phyloP scores from a whole-genome alignment of 2,113 vertebrate genomes.

The Campylomormyrus tamandua region DNA sequence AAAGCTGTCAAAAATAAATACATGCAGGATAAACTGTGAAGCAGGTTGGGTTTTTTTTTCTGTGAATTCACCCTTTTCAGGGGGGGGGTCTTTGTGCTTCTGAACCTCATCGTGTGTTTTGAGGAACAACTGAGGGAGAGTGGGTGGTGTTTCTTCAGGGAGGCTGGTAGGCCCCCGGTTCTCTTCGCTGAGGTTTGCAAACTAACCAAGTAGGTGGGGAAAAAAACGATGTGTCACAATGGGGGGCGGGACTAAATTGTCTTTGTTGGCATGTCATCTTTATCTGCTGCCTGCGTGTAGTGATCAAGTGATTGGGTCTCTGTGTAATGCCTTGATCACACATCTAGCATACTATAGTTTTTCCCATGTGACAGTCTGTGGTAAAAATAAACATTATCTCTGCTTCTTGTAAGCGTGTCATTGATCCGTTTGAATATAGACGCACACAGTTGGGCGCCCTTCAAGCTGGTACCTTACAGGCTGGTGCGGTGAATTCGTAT shows the following conservation, averaged over 20 bases:
- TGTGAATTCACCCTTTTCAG: background rate
- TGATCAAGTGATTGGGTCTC: background rate
- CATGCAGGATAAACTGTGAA: background rate
- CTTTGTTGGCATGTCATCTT: background rate
- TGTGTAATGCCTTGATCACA: background rate
- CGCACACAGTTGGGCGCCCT: slow-evolving; percentile 19
- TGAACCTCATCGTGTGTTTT: slow-evolving; percentile 19
- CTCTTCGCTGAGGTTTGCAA: background rate
- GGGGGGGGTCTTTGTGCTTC: background rate
- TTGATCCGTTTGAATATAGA: slow-evolving; percentile 21
- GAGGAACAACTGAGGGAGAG: background rate
- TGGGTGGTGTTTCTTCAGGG: background rate
- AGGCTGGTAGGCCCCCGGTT: background rate
- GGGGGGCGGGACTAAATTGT: background rate
- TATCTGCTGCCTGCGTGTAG: background rate
- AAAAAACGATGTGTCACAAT: background rate
- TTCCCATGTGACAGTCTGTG: background rate
- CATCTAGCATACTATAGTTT: background rate
- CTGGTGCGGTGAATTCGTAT: background rate
- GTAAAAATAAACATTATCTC: background rate
- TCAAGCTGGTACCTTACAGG: background rate
- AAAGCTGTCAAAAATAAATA: background rate
- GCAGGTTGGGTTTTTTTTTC: background rate
- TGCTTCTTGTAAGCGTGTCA: background rate
- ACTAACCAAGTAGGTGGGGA: background rate